These are phyloP conservation scores for Aspidoscelis tigris DNA, from an alignment of 2,113 vertebrate species.

Conservation along the genomic window DNA sequence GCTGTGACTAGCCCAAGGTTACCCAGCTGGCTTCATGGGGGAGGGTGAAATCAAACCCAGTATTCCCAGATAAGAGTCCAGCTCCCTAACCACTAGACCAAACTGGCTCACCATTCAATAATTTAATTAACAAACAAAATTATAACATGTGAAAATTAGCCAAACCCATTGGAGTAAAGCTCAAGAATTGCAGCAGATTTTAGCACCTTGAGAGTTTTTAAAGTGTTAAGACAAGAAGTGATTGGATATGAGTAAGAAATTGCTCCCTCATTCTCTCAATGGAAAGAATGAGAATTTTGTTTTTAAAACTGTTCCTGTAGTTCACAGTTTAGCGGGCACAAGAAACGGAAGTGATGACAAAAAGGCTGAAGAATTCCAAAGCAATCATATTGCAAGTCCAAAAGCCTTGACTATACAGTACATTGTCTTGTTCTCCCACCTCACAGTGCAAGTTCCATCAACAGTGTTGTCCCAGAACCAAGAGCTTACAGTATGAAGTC, in stretches of 20 bases:
- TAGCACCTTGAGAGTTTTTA: slow-evolving; percentile 75
- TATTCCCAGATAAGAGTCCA: too few relatives aligned
- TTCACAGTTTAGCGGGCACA: slow-evolving; percentile 51
- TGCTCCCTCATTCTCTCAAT: slow-evolving; percentile 46
- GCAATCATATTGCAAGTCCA: slow-evolving; percentile 85
- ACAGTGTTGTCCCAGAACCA: too few relatives aligned
- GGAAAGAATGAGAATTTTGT: slow-evolving; percentile 46
- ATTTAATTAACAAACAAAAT: slow-evolving; percentile 80
- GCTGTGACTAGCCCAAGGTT: too few relatives aligned
- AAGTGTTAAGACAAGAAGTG: slow-evolving; percentile 68
- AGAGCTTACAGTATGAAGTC: too few relatives aligned
- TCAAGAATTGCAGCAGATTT: slow-evolving; percentile 63
- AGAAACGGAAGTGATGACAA: slow-evolving; percentile 42
- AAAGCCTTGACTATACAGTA: slow-evolving; percentile 93
- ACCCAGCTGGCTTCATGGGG: too few relatives aligned
- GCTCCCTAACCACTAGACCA: too few relatives aligned
- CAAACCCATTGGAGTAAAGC: slow-evolving; percentile 58
- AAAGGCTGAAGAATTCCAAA: slow-evolving; percentile 33
- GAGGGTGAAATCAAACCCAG: too few relatives aligned
- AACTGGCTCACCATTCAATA: slow-evolving; percentile 59
- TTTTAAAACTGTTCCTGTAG: slow-evolving; percentile 51
- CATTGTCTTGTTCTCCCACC: slow-evolving; percentile 95
- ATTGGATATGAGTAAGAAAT: slow-evolving; percentile 11
- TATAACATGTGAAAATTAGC: slow-evolving; percentile 75
- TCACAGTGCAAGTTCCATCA: slow-evolving; percentile 87